Percentiles rank a stretch among this genome's conserved stretches.
phyloP scores from a whole-genome alignment of 2,113 vertebrate species.

The Dolichotis patagonum region DNA sequence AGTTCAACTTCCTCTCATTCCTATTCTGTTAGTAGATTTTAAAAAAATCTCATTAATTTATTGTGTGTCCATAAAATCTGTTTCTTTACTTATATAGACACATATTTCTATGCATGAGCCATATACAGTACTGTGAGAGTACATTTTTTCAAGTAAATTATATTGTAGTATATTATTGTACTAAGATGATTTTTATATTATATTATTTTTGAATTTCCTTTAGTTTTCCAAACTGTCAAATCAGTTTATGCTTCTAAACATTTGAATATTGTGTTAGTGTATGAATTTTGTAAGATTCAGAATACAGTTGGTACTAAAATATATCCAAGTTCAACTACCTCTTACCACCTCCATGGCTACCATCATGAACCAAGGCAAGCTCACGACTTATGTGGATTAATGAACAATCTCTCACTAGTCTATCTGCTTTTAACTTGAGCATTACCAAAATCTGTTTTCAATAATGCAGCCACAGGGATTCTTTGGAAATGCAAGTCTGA shows the following conservation, averaged over 20 bases:
- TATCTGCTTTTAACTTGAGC: background rate
- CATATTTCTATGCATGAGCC: background rate
- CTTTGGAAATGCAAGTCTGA: background rate
- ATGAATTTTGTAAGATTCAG: background rate
- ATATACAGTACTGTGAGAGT: background rate
- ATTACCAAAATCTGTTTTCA: background rate
- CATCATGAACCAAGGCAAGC: rapidly evolving
- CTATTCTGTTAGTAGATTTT: background rate
- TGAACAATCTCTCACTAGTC: background rate
- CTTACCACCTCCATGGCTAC: background rate
- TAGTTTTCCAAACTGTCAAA: background rate
- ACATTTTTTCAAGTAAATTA: background rate
- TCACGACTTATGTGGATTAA: background rate
- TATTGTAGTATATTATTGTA: background rate
- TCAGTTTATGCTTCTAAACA: background rate
- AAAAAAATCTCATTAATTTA: background rate
- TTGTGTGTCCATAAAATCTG: background rate
- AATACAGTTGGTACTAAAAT: background rate
- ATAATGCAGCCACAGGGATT: background rate
- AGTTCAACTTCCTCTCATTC: background rate
- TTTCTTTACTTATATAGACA: background rate
- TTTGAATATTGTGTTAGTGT: background rate
- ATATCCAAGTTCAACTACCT: background rate
- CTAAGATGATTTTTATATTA: background rate
- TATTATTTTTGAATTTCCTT: conserved; percentile 6